A percentile compares a stretch with the other conserved stretches of the same genome.
These are phyloP conservation scores for Tinea trinotella DNA, from an alignment of 2,888 invertebrate species.

Conservation along the genomic window DNA sequence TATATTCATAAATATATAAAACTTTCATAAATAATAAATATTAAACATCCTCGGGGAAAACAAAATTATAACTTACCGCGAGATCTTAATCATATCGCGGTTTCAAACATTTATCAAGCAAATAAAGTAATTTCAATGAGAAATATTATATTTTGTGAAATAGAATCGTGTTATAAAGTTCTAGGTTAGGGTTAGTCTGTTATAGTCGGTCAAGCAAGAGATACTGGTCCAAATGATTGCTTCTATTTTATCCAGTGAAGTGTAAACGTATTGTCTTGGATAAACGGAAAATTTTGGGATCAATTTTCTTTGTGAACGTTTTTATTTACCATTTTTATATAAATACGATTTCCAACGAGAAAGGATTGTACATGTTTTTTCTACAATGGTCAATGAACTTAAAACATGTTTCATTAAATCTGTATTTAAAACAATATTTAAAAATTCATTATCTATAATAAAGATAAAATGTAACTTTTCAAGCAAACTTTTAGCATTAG, in stretches of 20 bases:
- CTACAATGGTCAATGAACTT: too few species aligned
- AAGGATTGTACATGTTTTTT: too few species aligned
- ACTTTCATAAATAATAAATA: too few species aligned
- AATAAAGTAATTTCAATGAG: background rate
- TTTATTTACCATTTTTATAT: background rate
- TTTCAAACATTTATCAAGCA: background rate
- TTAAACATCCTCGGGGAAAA: too few species aligned
- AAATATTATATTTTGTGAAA: background rate
- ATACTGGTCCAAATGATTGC: background rate
- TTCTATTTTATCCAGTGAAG: background rate
- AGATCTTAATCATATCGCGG: background rate
- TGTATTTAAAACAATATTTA: too few species aligned
- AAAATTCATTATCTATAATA: too few species aligned
- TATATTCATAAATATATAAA: too few species aligned
- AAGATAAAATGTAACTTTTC: too few species aligned
- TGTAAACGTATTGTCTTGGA: conserved; percentile 3
- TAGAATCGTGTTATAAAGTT: background rate
- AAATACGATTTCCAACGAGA: background rate
- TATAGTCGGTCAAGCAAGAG: background rate
- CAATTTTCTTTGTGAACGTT: background rate
- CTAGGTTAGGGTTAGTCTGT: background rate
- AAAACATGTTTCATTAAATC: too few species aligned
- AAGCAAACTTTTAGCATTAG: background rate
- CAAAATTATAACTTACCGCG: too few species aligned
- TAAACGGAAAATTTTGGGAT: conserved; percentile 2